Conservation (phyloP, 2,113 vertebrate species). For the Dasyurus viverrinus region DNA sequence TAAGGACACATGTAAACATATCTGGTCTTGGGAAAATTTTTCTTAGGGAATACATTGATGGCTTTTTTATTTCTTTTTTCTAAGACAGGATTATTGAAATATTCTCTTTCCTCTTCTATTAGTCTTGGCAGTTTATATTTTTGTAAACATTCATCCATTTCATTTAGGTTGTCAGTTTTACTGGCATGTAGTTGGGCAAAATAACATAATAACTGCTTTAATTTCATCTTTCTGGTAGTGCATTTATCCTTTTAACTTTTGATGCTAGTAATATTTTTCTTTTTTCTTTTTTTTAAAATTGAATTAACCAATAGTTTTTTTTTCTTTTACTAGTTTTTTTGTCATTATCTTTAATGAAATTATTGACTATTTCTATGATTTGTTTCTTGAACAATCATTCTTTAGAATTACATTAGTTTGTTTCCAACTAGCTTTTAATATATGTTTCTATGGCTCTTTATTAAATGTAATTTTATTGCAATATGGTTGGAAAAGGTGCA, state of each 20-base stretch:
- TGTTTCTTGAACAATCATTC: background rate
- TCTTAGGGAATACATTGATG: no score
- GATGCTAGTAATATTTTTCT: background rate
- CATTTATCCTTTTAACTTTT: background rate
- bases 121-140: background rate
- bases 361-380: background rate
- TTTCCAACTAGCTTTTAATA: background rate
- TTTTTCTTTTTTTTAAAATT: no score
- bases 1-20: no score
- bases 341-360: background rate
- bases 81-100: background rate
- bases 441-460: background rate
- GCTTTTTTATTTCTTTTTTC: no score
- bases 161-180: background rate
- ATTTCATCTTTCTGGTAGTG: background rate
- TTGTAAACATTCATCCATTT: background rate
- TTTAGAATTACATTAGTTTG: background rate
- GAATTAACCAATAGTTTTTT: no score
- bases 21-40: no score
- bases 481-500: background rate
- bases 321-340: no score
- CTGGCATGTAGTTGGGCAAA: background rate
- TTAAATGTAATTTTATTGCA: background rate
- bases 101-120: background rate
- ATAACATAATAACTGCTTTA: background rate